Percentiles rank a stretch among this genome's conserved stretches.
phyloP scores from a whole-genome alignment of 2,888 invertebrate genomes.

The Quadroppia sp. region DNA sequence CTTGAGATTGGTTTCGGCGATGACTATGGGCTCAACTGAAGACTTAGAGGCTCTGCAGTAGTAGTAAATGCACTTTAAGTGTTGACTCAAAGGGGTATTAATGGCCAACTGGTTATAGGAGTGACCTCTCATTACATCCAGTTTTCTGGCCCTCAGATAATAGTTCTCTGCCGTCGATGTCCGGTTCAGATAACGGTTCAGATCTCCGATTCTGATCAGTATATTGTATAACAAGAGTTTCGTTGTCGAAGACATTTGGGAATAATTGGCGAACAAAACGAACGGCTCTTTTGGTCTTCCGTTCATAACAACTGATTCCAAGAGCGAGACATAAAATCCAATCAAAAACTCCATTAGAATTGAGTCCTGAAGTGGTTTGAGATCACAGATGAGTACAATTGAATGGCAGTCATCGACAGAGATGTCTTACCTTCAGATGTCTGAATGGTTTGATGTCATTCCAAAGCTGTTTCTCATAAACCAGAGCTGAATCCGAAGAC shows the following conservation, averaged over 20 bases:
- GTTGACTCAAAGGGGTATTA: constrained; percentile 21
- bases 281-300: constrained; percentile 28
- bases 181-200: constrained; percentile 41
- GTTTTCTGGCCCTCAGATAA: constrained; percentile 40
- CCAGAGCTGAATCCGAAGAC: not conserved
- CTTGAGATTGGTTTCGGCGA: constrained; percentile 40
- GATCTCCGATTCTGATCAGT: constrained; percentile 42
- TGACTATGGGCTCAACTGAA: constrained; percentile 38
- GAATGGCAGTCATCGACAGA: not conserved
- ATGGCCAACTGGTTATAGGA: constrained; percentile 44
- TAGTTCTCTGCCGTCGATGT: constrained; percentile 38
- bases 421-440: constrained; percentile 15
- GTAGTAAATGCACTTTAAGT: constrained; percentile 41
- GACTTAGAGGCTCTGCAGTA: constrained; percentile 39
- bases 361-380: constrained; percentile 19
- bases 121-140: constrained; percentile 40
- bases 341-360: constrained; percentile 38
- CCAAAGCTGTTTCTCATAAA: constrained; percentile 54
- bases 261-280: constrained; percentile 1
- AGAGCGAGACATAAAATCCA: constrained; percentile 40
- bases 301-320: constrained; percentile 28
- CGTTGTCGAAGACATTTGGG: not conserved
- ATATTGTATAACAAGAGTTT: constrained; percentile 41
- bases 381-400: not conserved
- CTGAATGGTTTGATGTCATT: constrained; percentile 41